Evolutionary conservation across 2,888 invertebrate genomes (phyloP), one percentile per base, ranked within the genome.

Genomic region (Chaetoderma sp.): DNA sequence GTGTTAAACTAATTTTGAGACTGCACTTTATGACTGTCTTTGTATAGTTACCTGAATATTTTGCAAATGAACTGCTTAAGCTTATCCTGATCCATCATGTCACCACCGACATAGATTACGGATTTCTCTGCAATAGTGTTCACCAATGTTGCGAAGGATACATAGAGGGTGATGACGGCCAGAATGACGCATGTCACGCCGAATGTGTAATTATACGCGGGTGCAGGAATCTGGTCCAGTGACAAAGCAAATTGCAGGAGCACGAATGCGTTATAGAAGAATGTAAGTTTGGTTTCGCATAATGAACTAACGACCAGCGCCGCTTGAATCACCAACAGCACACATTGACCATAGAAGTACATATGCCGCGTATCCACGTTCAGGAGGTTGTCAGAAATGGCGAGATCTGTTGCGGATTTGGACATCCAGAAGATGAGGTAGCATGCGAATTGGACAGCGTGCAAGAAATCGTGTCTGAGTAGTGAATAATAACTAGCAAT

Each of bases 101-200:
- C 78, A 27, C 65, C 49, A 5, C 78, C 78, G 27, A 75, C 63
- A 45, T 65, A 74, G 58, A 78, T 66, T 54, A 78, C 68, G 16
- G 75, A 63, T 55, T 78, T 78, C 65, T 78, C 78, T 21, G 76
- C 78, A 44, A 75, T 72, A 30, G 78, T 75, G 68, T 78, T 78
- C 27, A 71, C 71, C 27, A 78, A 65, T 33, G 72, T 66, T 2
- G 74, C 74, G 56, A 72, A 70, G 21, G 72, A 63, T 18, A 76
- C 59, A 56, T 76, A 78, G 33, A 74, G 58, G 33, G 67, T 70
- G 10, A 63, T 55, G 16, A 73, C 18, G 3, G 72, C 72, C 10
- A 68, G 39, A 2, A 74, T 57, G 4, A 67, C 70, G 4, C 73
- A 64, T 1, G 75, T 62, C 5, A 76, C 61, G 21, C 76, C 75